phyloP scores from a whole-genome alignment of 2,113 vertebrate species.

The Papio anubis region DNA sequence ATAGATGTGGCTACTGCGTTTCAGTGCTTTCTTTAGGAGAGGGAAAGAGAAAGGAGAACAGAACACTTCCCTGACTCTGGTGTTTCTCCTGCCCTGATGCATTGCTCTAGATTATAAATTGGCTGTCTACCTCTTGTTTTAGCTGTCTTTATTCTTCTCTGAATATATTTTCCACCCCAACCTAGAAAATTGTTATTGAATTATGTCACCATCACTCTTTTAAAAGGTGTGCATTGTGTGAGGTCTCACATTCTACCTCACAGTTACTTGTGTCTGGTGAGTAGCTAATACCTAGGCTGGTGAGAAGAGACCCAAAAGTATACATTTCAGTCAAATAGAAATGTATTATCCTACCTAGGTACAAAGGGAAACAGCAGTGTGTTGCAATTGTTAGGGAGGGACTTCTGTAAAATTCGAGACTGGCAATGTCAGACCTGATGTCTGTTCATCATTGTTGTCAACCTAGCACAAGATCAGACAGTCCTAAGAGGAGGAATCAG shows the following conservation, averaged over 20 bases:
- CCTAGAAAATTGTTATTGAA: neutral
- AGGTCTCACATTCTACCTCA: constrained; percentile 19
- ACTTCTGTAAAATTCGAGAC: neutral
- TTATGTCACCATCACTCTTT: constrained; percentile 34
- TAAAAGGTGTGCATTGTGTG: neutral
- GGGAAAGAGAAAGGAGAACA: neutral
- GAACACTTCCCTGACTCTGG: neutral
- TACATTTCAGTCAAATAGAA: neutral
- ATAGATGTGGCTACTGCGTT: neutral
- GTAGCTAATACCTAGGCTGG: neutral
- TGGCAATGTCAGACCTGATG: too few relatives aligned
- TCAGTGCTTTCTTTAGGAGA: neutral
- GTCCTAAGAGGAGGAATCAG: neutral
- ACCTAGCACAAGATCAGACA: neutral
- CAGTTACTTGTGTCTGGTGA: neutral
- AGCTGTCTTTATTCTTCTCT: neutral
- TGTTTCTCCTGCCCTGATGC: neutral
- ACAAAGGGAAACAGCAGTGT: neutral
- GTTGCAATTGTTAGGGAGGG: neutral
- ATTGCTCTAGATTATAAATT: neutral
- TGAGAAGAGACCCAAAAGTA: neutral
- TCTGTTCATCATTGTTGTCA: neutral
- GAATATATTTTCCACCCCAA: neutral
- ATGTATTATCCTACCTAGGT: neutral
- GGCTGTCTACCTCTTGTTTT: neutral